A percentile compares a stretch with the other conserved stretches of the same genome.
phyloP scores from a whole-genome alignment of 2,113 vertebrate species.

The Alosa alosa region DNA sequence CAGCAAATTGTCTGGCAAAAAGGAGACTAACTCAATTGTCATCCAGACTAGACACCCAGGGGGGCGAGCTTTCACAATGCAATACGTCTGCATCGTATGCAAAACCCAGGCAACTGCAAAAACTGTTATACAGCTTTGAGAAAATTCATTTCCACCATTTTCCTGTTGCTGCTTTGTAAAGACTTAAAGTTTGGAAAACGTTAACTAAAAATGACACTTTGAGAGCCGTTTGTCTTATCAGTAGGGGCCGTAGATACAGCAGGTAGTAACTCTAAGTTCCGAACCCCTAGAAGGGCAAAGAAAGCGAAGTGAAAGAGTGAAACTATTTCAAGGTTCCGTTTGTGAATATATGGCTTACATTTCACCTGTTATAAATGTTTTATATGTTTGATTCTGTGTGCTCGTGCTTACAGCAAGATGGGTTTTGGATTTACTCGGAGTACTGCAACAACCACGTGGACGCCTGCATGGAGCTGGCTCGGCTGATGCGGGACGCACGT shows the following conservation, averaged over 20 bases:
- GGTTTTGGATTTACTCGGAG: conserved; percentile 99
- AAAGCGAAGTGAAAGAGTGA: too few relatives aligned
- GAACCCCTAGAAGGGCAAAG: too few relatives aligned
- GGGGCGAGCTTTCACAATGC: not conserved
- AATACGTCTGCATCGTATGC: not conserved
- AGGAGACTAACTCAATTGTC: not conserved
- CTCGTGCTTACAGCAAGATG: conserved; percentile 85
- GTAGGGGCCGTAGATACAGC: too few relatives aligned
- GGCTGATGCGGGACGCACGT: conserved; percentile 94
- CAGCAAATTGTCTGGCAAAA: not conserved
- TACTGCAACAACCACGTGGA: conserved; percentile 99
- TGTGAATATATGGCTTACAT: not conserved
- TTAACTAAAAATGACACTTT: not conserved
- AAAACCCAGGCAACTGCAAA: not conserved
- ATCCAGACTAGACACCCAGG: not conserved
- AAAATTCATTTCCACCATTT: not conserved
- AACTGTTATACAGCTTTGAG: not conserved
- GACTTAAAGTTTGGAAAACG: not conserved
- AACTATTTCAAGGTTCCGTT: not conserved
- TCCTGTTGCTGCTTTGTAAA: not conserved
- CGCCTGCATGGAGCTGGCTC: conserved; percentile 97
- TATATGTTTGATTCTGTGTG: not conserved
- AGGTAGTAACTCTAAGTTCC: too few relatives aligned
- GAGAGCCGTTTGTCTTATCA: too few relatives aligned
- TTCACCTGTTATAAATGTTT: not conserved